Evolutionary conservation across 2,113 vertebrate genomes (phyloP).

Genomic region (Enhydra lutris): DNA sequence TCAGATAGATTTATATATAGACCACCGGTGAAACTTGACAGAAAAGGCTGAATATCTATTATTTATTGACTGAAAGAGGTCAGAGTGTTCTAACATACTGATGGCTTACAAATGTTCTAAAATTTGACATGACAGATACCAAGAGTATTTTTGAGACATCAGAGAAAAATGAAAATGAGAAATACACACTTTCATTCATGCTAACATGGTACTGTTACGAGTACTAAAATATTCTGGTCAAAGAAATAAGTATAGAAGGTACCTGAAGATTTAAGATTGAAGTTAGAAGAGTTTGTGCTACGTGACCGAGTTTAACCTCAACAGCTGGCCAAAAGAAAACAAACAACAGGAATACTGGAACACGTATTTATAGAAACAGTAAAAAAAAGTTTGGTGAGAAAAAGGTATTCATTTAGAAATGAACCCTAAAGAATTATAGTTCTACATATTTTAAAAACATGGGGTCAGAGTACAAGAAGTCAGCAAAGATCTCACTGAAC

Average conservation of each 20-base stretch:
- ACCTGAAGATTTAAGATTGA: slow-evolving; percentile 1
- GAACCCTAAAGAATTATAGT: slow-evolving; percentile 56
- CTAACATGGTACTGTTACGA: background rate
- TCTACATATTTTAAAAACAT: slow-evolving; percentile 54
- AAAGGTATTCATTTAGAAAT: slow-evolving; percentile 52
- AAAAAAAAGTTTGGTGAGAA: slow-evolving; percentile 36
- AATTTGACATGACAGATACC: background rate
- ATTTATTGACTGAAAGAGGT: background rate
- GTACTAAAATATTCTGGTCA: slow-evolving; percentile 8
- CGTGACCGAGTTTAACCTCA: slow-evolving; percentile 54
- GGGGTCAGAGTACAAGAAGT: slow-evolving; percentile 65
- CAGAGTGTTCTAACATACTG: background rate
- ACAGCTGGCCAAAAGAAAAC: slow-evolving; percentile 54
- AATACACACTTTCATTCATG: background rate
- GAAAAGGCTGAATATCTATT: background rate
- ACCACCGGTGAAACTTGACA: background rate
- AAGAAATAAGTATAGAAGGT: background rate
- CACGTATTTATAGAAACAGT: slow-evolving; percentile 66
- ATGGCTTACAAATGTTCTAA: slow-evolving; percentile 8
- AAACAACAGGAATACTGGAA: slow-evolving; percentile 21
- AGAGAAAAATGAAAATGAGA: slow-evolving; percentile 9
- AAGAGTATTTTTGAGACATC: background rate
- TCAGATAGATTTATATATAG: background rate
- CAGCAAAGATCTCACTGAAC: slow-evolving; percentile 30
- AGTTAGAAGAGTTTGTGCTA: slow-evolving; percentile 29